Evolutionary conservation across 1,140 invertebrate species (phyloP).

Genomic region (Drosophila nebulosa): DNA sequence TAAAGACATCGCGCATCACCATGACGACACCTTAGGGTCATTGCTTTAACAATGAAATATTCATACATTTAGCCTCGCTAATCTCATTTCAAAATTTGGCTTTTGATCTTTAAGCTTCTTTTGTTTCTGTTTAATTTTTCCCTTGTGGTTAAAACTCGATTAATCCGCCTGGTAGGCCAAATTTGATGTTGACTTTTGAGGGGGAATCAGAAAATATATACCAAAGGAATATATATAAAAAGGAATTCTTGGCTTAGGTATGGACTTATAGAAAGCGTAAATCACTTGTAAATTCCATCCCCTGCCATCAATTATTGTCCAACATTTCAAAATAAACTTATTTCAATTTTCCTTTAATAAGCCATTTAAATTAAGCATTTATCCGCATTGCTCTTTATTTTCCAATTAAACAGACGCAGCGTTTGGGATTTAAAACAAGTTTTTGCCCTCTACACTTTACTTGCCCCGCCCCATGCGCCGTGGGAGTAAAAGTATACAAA

Average conservation of each 20-base stretch:
- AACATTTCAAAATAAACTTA: neutral
- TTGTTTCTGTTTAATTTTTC: no score
- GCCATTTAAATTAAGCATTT: neutral
- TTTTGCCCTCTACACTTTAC: neutral
- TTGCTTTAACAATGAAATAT: neutral
- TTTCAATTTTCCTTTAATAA: neutral
- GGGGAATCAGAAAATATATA: no score
- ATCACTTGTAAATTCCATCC: no score
- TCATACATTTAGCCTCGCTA: neutral
- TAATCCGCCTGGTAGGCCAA: no score
- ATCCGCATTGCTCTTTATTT: neutral
- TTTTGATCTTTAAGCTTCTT: neutral
- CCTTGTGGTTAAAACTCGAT: no score
- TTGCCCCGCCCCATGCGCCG: neutral
- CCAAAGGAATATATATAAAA: no score
- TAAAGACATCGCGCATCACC: neutral
- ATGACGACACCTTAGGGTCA: neutral
- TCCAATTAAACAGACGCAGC: neutral
- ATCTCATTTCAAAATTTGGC: neutral
- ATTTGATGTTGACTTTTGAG: no score
- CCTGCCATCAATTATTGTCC: no score
- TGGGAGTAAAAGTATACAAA: constrained; percentile 11
- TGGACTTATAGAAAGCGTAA: no score
- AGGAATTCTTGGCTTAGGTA: no score
- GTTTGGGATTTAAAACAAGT: neutral